Evolutionary conservation across 2,797 vertebrate species (phyloP).

Genomic region (Pelodytes ibericus): DNA sequence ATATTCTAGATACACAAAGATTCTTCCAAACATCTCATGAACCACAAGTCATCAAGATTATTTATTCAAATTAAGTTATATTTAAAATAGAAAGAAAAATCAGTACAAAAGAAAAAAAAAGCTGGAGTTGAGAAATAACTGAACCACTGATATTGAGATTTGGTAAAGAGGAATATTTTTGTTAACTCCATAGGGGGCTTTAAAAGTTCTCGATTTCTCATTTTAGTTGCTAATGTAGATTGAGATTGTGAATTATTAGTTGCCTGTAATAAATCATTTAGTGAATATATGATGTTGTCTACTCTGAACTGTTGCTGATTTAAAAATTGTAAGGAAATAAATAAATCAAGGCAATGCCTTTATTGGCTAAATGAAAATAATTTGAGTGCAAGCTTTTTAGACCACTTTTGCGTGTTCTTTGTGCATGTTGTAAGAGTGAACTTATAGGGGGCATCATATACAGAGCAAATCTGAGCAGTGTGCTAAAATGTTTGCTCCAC

Average conservation of each 20-base stretch:
- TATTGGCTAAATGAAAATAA: too few species aligned
- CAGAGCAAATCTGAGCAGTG: too few species aligned
- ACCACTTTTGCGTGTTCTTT: too few species aligned
- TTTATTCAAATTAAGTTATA: constrained; percentile 49
- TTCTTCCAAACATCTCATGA: neutral
- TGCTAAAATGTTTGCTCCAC: too few species aligned
- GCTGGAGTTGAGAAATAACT: neutral
- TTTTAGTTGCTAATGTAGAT: constrained; percentile 4
- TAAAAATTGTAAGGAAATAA: too few species aligned
- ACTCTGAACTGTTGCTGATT: too few species aligned
- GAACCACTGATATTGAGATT: neutral
- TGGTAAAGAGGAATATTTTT: neutral
- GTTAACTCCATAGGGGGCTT: neutral
- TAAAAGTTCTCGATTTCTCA: neutral
- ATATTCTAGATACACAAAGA: too few species aligned
- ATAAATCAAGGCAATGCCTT: too few species aligned
- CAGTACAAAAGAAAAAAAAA: constrained; percentile 44
- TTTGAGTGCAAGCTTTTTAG: too few species aligned
- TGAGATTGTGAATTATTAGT: neutral
- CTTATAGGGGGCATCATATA: too few species aligned
- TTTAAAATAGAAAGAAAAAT: constrained; percentile 36
- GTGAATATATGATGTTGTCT: too few species aligned
- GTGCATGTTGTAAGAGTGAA: too few species aligned
- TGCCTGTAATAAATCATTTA: constrained; percentile 29
- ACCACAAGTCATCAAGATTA: constrained; percentile 17